Conservation (phyloP, 2,113 vertebrate genomes). For the Apus apus region DNA sequence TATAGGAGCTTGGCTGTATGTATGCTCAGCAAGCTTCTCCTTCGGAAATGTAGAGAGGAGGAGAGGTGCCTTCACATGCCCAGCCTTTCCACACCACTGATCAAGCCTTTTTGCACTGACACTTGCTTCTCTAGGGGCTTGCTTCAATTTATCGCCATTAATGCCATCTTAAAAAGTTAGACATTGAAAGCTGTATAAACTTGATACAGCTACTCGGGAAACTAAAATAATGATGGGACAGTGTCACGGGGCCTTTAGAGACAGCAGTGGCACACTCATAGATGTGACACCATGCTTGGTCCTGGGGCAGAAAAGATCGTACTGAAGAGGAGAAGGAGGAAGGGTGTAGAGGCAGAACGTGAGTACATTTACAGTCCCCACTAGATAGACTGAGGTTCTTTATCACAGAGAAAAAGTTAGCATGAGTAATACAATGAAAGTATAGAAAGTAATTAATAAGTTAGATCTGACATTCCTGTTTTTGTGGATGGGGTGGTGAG, state of each 20-base stretch:
- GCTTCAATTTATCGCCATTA: not conserved
- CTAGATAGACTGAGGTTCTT: not conserved
- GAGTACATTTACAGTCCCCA: not conserved
- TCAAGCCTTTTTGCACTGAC: not conserved
- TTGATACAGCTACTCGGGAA: not conserved
- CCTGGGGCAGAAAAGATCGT: not conserved
- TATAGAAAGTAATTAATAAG: not conserved
- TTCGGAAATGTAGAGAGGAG: not conserved
- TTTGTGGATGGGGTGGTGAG: not conserved
- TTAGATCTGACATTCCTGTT: not conserved
- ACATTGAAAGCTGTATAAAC: not conserved
- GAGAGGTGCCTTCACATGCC: not conserved
- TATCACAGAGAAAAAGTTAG: not conserved
- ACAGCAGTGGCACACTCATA: not conserved
- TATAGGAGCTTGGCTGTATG: not conserved
- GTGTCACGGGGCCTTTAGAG: not conserved
- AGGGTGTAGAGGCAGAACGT: not conserved
- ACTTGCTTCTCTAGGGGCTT: not conserved
- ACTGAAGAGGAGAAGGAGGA: not conserved
- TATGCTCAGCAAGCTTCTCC: not conserved
- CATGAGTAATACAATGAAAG: not conserved
- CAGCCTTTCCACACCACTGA: not conserved
- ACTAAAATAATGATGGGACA: not conserved
- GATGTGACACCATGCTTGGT: rapidly evolving
- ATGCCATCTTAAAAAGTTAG: not conserved